Percentiles rank a stretch among this genome's conserved stretches.
Evolutionary conservation across 64 coral and sea anemone genomes (phyloP).

Genomic region (Cladopsammia gracilis): DNA sequence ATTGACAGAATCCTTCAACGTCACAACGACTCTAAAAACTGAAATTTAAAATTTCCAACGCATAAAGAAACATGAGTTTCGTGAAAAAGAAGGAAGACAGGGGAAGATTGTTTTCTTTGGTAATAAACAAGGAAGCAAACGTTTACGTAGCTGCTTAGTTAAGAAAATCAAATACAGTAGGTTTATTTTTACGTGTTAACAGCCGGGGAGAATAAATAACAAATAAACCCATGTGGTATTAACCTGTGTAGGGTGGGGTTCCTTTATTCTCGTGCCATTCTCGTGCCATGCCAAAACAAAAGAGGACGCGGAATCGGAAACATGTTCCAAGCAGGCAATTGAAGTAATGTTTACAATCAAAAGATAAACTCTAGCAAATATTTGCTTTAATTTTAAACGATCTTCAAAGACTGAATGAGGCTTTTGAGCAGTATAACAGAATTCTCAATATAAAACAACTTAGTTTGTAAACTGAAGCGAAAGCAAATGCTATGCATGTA

Average conservation of each 20-base stretch:
- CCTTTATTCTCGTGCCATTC: background rate
- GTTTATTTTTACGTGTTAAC: background rate
- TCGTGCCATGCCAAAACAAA: background rate
- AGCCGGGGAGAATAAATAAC: background rate
- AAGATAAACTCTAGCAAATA: conserved; percentile 5
- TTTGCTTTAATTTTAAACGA: background rate
- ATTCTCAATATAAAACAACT: background rate
- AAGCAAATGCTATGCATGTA: too few species aligned
- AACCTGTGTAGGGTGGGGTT: conserved; percentile 17
- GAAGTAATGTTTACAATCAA: background rate
- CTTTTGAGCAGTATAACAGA: background rate
- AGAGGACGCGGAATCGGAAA: background rate
- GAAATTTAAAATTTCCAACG: background rate
- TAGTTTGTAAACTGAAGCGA: background rate
- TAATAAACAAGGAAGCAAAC: background rate
- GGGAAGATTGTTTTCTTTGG: background rate
- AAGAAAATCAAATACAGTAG: background rate
- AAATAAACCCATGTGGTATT: conserved; percentile 22
- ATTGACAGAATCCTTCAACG: too few species aligned
- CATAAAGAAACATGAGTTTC: background rate
- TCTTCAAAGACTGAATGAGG: background rate
- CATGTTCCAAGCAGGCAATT: conserved; percentile 10
- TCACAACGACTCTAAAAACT: too few species aligned
- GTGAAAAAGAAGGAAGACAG: background rate
- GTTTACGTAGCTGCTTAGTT: background rate